These are phyloP conservation scores for Scrobipalpa costella DNA, from an alignment of 2,888 invertebrate species.

Conservation along the genomic window DNA sequence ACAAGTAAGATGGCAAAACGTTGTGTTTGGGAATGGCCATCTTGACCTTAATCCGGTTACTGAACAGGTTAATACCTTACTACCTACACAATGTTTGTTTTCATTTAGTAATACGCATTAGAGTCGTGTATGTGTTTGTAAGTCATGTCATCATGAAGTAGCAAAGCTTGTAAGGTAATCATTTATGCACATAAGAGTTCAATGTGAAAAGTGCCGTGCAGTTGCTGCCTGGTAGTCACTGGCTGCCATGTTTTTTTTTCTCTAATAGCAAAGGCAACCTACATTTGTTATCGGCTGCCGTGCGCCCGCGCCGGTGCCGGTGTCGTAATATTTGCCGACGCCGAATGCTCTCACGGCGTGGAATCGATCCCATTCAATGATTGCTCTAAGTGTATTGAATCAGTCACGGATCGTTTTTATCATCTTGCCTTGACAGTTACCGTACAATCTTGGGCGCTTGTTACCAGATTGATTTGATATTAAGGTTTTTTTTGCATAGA, in stretches of 20 bases:
- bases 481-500: background rate
- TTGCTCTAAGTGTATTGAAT: slow-evolving; percentile 51
- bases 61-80: background rate
- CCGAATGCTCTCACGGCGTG: slow-evolving; percentile 59
- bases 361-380: slow-evolving; percentile 50
- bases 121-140: too few species aligned
- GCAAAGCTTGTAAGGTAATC: background rate
- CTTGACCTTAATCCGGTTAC: background rate
- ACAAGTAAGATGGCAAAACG: background rate
- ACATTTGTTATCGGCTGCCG: slow-evolving; percentile 51
- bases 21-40: background rate
- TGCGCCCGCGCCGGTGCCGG: slow-evolving; percentile 37
- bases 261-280: slow-evolving; percentile 41
- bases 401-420: slow-evolving; percentile 50
- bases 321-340: slow-evolving; percentile 53
- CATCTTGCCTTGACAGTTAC: slow-evolving; percentile 31
- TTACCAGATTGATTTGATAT: slow-evolving; percentile 8
- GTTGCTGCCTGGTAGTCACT: background rate
- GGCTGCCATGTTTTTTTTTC: background rate
- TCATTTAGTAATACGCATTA: too few species aligned
- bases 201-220: background rate
- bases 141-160: too few species aligned
- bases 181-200: background rate
- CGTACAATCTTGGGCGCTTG: slow-evolving; percentile 23
- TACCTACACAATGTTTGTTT: background rate